Evolutionary conservation across 2,888 invertebrate species (phyloP), one percentile per base, ranked within the genome.

Genomic region (Gryllus longicercus): DNA sequence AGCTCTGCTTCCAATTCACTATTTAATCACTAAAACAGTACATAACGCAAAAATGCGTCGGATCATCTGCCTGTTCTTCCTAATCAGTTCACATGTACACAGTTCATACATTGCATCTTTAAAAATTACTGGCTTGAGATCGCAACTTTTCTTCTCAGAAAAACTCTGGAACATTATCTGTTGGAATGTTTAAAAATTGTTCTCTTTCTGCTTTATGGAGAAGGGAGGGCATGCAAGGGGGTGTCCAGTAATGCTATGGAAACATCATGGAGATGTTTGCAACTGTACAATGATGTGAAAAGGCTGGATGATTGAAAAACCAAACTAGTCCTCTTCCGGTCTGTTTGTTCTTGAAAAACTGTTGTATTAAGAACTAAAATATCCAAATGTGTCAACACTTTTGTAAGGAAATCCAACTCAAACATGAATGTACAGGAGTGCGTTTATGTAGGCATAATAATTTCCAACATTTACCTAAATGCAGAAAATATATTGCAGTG

Each of bases 1-100:
- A 82, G 82, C 82, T 82, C 81, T 63, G 82, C 82, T 82, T 79
- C 82, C 81, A 75, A n/a, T 50, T 77, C 51, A 80, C 76, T 25
- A 25, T 63, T 21, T 25, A 77, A 21, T 80, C 49, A 76, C 76
- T 80, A 77, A 77, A 77, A 77, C 63, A 63, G 63, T 63, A 63
- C 63, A 18, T 63, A 63, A 63, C n/a, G 63, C 63, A 63, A 63
- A 63, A 63, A 63, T 63, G 63, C 63, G n/a, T 63, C 11, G 63
- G 63, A 63, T 63, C 63, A 63, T 63, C 63, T 63, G 63, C 63
- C 63, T 63, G 63, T 63, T 63, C 63, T 63, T 38, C 63, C 63
- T 63, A 63, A 63, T 63, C 14, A 63, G 63, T 63, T 63, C 63
- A 63, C 63, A 63, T 63, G 63, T 63, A 63, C 63, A 63, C n/a